These are phyloP conservation scores for Sphenopsis melanotis DNA, from an alignment of 2,797 vertebrate species.

Conservation along the genomic window DNA sequence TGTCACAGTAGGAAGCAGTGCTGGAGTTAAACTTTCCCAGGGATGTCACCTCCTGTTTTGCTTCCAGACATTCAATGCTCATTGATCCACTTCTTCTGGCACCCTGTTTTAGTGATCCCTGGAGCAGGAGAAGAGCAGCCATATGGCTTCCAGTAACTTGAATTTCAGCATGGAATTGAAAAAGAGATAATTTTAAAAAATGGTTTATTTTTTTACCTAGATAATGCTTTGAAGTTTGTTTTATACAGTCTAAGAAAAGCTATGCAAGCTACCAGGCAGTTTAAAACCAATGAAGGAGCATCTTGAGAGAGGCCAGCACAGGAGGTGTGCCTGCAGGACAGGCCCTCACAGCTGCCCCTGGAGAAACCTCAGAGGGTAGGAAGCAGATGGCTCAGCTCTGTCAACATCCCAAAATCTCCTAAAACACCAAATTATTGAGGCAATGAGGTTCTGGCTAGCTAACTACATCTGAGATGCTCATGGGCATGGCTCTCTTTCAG, in stretches of 20 bases:
- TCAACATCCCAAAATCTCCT: background rate
- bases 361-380: background rate
- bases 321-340: background rate
- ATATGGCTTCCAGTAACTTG: background rate
- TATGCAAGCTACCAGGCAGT: fast-evolving
- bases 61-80: background rate
- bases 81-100: background rate
- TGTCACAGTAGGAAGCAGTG: background rate
- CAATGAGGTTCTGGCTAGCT: background rate
- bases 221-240: background rate
- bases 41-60: background rate
- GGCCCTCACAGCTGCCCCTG: background rate
- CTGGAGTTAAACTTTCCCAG: background rate
- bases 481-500: background rate
- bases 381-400: background rate
- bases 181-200: background rate
- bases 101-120: background rate
- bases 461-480: background rate
- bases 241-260: background rate
- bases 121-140: background rate
- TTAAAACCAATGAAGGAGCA: background rate
- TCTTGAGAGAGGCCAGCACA: background rate
- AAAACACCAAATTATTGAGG: background rate
- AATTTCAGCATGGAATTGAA: background rate
- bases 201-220: background rate